These are phyloP conservation scores for Syngnathus rostellatus DNA, from an alignment of 2,797 vertebrate genomes.

Conservation along the genomic window DNA sequence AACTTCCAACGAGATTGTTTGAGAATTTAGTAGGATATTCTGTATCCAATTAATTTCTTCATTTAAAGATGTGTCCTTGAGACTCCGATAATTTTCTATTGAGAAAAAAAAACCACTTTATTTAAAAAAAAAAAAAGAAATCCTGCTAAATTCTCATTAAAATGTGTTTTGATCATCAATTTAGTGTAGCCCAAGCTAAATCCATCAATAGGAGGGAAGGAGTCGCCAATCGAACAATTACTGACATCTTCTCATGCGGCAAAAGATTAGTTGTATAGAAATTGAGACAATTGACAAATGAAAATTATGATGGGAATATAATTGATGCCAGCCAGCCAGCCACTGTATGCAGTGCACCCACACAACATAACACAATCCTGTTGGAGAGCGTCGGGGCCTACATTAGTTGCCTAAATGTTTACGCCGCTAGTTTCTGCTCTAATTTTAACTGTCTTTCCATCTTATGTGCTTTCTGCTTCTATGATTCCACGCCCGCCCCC, in stretches of 20 bases:
- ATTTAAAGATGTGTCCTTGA: background rate
- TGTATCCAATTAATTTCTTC: background rate
- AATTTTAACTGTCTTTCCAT: background rate
- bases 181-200: no score
- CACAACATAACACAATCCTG: background rate
- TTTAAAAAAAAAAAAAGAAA: background rate
- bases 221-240: no score
- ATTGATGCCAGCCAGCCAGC: no score
- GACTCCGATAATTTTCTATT: no score
- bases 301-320: no score
- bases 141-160: background rate
- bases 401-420: background rate
- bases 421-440: background rate
- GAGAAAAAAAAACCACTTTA: no score
- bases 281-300: no score
- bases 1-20: background rate
- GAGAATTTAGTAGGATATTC: background rate
- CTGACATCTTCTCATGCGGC: no score
- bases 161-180: background rate
- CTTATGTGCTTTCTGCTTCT: constrained; percentile 1
- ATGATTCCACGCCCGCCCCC: constrained; percentile 5
- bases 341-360: background rate
- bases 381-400: background rate
- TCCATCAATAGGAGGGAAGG: no score
- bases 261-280: no score